Evolutionary conservation across 2,888 invertebrate species (phyloP).

Genomic region (Drepana falcataria): DNA sequence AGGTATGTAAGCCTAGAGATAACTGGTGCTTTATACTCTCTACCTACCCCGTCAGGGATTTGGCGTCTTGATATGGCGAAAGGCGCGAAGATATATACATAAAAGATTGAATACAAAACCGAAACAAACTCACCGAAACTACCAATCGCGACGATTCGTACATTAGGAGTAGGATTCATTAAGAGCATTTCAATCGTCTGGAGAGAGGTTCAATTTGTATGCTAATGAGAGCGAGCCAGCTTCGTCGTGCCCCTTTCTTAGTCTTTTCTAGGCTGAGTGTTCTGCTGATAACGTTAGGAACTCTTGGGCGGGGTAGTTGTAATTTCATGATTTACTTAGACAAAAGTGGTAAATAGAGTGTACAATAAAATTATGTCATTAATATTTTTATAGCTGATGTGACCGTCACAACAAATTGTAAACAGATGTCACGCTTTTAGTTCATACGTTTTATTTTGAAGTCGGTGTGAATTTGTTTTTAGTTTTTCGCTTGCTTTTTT

Average conservation of each 20-base stretch:
- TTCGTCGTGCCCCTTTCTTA: neutral
- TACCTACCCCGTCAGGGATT: no score
- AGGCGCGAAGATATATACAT: no score
- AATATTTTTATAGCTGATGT: no score
- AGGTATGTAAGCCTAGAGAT: no score
- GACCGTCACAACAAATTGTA: no score
- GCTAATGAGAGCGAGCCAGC: constrained; percentile 45
- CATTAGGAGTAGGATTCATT: constrained; percentile 42
- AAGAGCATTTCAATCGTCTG: constrained; percentile 43
- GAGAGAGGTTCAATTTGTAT: constrained; percentile 61
- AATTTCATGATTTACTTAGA: neutral
- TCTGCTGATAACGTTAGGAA: constrained; percentile 1
- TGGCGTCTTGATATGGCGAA: no score
- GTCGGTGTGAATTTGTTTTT: no score
- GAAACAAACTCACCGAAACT: constrained; percentile 16
- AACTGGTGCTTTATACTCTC: no score
- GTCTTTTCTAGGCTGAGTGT: constrained; percentile 8
- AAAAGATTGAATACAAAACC: neutral
- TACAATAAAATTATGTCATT: no score
- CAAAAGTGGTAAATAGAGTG: neutral
- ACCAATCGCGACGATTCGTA: constrained; percentile 20
- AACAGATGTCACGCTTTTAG: no score
- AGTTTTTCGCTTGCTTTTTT: no score
- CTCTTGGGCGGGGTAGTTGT: neutral
- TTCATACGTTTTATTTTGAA: no score